Base-by-base conservation (phyloP, 2,797 vertebrate species). In the Sphaeramia orbicularis region DNA sequence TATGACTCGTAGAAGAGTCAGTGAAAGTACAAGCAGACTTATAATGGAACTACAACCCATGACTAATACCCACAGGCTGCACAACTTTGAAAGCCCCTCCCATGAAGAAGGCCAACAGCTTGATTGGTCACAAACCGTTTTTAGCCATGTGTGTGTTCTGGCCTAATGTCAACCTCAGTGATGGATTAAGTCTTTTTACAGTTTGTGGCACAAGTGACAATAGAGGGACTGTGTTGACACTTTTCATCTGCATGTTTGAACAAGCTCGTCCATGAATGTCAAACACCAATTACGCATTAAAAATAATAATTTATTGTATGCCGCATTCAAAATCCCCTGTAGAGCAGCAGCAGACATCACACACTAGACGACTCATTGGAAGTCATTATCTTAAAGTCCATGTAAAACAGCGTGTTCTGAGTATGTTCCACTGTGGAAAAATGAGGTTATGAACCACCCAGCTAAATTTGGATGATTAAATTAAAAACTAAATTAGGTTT, bases 41-140 rank as follows among this genome's bases (percentile, higher is more conserved):
- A 91, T 91, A 93, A 94, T 94, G 91, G 91, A 93, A 93, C 90
- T 91, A 92, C 86, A 85, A 87, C 74, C 90, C 89, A 81, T 93
- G 92, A 94, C 93, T 93, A 94, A 94, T 93, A 88, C 88, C 77
- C 74, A 70, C 69, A 76, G 85, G 88, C 88, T 84, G 86, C 84
- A 89, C 84, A 90, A 92, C 90, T 84, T 90, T 91, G 89, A 84
- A 91, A 93, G 79, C 83, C 45, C 81, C 81, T 71, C 54, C 71
- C 44, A 77, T 77, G 79, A 69, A 91, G 80, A 88, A 89, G 81
- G 82, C 67, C 68, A 84, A 78, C 55, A 81, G 79, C 76, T 74
- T 74, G 67, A 65, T 64, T 84, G 86, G 81, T 81, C 76, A 83
- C 85, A 82, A 91, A 84, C 45, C 24, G 14, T 71, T 87, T 76